Evolutionary conservation across 2,113 vertebrate genomes (phyloP).

Genomic region (Percina caprodes): DNA sequence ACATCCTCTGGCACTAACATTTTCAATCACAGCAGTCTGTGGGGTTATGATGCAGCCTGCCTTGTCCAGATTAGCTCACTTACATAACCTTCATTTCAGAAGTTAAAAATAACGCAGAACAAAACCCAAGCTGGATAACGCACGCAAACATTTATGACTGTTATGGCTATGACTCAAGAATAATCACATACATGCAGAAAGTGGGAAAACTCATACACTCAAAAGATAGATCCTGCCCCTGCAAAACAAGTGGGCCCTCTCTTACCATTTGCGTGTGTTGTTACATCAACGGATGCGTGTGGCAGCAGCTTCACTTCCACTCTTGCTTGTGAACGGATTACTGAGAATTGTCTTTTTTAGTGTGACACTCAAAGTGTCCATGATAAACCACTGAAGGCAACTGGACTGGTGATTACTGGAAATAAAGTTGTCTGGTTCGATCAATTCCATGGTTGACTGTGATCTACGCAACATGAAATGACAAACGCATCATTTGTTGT

Average conservation of each 20-base stretch:
- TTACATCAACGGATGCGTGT: constrained; percentile 18
- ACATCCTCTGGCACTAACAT: constrained; percentile 56
- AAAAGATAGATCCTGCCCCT: not conserved
- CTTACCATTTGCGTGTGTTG: not conserved
- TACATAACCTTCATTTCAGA: constrained; percentile 70
- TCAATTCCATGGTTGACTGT: not conserved
- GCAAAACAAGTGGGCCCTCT: constrained; percentile 16
- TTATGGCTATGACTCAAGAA: constrained; percentile 13
- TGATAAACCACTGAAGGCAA: not conserved
- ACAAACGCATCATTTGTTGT: not conserved
- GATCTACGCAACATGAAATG: not conserved
- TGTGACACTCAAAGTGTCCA: not conserved
- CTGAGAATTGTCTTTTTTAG: not conserved
- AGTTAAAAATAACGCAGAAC: constrained; percentile 67
- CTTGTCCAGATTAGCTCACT: constrained; percentile 69
- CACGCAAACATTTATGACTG: constrained; percentile 4
- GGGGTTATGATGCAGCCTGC: constrained; percentile 38
- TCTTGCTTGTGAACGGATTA: constrained; percentile 6
- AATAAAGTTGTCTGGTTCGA: not conserved
- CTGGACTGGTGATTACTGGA: not conserved
- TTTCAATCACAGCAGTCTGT: constrained; percentile 58
- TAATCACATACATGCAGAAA: not conserved
- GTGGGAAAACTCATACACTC: not conserved
- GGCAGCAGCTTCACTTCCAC: not conserved
- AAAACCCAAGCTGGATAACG: constrained; percentile 49